Percentiles rank a stretch among this genome's conserved stretches.
These are phyloP conservation scores for Tachina fera DNA, from an alignment of 2,888 invertebrate genomes.

Conservation along the genomic window DNA sequence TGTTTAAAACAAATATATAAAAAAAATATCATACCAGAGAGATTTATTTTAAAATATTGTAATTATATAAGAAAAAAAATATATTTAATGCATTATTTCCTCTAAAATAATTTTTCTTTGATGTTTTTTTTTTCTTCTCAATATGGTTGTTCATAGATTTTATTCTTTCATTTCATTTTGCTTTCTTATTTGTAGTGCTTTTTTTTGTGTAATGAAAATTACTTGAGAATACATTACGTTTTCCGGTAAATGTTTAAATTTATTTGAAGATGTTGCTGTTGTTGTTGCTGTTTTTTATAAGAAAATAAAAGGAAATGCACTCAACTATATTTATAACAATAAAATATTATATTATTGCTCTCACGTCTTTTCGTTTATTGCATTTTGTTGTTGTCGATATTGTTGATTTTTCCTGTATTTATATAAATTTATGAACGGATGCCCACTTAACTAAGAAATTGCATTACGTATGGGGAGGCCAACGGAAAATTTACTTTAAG, in stretches of 20 bases:
- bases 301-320: slow-evolving; percentile 70
- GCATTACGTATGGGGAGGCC: slow-evolving; percentile 6
- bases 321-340: slow-evolving; percentile 69
- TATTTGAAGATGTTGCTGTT: slow-evolving; percentile 41
- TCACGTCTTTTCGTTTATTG: slow-evolving; percentile 50
- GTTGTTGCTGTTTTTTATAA: slow-evolving; percentile 50
- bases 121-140: slow-evolving; percentile 41
- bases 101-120: slow-evolving; percentile 50
- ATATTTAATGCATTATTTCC: slow-evolving; percentile 56
- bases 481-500: not conserved
- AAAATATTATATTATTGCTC: slow-evolving; percentile 68
- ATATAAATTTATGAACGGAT: slow-evolving; percentile 53
- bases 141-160: not conserved
- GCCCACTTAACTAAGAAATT: slow-evolving; percentile 52
- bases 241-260: slow-evolving; percentile 61
- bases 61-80: not conserved
- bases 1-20: slow-evolving; percentile 1
- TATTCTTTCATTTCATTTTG: not conserved
- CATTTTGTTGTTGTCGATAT: slow-evolving; percentile 47
- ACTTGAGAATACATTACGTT: slow-evolving; percentile 65
- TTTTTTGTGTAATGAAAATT: slow-evolving; percentile 53
- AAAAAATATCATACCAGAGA: not conserved
- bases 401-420: slow-evolving; percentile 59
- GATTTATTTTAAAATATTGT: not conserved
- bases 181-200: slow-evolving; percentile 4